Conservation (phyloP, 2,113 vertebrate genomes). For the Bos taurus region DNA sequence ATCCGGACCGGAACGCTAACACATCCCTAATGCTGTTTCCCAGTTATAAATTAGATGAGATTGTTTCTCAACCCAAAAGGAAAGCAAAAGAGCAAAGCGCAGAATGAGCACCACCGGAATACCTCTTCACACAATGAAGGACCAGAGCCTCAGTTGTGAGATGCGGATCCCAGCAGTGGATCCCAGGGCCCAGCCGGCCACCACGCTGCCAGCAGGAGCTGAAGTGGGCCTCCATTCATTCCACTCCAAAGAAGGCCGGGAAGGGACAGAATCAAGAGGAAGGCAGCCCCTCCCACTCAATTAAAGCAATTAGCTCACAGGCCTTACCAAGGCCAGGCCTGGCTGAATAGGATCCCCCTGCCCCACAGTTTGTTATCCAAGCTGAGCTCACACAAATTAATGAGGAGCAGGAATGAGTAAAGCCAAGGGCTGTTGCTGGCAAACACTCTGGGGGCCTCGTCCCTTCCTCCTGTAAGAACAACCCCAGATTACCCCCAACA, state of each 20-base stretch:
- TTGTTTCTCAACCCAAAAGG: conserved; percentile 73
- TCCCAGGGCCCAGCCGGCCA: not conserved
- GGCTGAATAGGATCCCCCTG: conserved; percentile 61
- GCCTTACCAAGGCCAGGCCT: conserved; percentile 57
- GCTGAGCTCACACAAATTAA: conserved; percentile 70
- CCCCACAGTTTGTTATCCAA: conserved; percentile 53
- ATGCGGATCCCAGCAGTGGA: conserved; percentile 13
- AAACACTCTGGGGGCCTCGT: conserved; percentile 63
- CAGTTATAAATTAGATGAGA: conserved; percentile 79
- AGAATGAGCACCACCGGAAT: not conserved
- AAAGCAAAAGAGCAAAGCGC: conserved; percentile 30
- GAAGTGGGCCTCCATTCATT: conserved; percentile 72
- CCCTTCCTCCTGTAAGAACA: conserved; percentile 48
- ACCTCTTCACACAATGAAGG: conserved; percentile 65
- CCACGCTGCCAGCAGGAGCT: conserved; percentile 57
- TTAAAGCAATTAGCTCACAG: conserved; percentile 77
- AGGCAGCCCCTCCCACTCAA: conserved; percentile 75
- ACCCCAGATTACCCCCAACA: conserved; percentile 52
- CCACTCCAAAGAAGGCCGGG: conserved; percentile 61
- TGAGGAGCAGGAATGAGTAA: conserved; percentile 49
- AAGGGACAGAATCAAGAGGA: conserved; percentile 58
- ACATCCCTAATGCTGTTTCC: conserved; percentile 78
- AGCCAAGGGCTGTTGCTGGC: conserved; percentile 61
- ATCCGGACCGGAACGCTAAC: conserved; percentile 80
- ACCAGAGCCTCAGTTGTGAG: not conserved